Percentiles rank a stretch among this genome's conserved stretches.
phyloP scores from a whole-genome alignment of 2,888 invertebrate species.

The Leucophenga montana region DNA sequence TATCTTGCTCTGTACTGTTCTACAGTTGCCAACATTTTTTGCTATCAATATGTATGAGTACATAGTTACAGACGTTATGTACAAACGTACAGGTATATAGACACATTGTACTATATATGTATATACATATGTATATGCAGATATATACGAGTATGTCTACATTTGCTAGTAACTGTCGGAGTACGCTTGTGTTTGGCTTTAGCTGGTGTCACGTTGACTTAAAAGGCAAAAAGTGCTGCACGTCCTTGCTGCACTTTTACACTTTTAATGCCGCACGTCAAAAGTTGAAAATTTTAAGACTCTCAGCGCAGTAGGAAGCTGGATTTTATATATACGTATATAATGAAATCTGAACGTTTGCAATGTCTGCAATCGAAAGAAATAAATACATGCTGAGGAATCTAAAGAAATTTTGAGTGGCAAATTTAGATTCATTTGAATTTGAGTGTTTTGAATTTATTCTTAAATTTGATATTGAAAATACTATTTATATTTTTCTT shows the following conservation, averaged over 20 bases:
- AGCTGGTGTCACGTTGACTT: slow-evolving; percentile 15
- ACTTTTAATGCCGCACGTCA: slow-evolving; percentile 4
- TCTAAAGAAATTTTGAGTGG: no score
- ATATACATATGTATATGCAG: slow-evolving; percentile 3
- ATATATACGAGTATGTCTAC: not conserved
- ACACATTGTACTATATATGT: not conserved
- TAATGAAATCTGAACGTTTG: not conserved
- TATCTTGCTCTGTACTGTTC: not conserved
- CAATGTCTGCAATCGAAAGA: no score
- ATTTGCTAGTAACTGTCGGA: not conserved
- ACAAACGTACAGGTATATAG: no score
- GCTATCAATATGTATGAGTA: not conserved
- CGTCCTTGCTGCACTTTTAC: not conserved
- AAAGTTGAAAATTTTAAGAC: not conserved
- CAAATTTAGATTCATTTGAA: no score
- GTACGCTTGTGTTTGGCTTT: slow-evolving; percentile 5
- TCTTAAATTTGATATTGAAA: no score
- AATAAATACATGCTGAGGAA: no score
- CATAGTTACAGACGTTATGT: no score
- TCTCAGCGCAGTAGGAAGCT: not conserved
- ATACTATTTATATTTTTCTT: no score
- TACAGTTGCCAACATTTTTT: not conserved
- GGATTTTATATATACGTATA: not conserved
- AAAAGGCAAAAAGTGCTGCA: not conserved
- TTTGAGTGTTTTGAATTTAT: no score